A percentile compares a stretch with the other conserved stretches of the same genome.
phyloP scores from a whole-genome alignment of 2,113 vertebrate species.

The Anas platyrhynchos region DNA sequence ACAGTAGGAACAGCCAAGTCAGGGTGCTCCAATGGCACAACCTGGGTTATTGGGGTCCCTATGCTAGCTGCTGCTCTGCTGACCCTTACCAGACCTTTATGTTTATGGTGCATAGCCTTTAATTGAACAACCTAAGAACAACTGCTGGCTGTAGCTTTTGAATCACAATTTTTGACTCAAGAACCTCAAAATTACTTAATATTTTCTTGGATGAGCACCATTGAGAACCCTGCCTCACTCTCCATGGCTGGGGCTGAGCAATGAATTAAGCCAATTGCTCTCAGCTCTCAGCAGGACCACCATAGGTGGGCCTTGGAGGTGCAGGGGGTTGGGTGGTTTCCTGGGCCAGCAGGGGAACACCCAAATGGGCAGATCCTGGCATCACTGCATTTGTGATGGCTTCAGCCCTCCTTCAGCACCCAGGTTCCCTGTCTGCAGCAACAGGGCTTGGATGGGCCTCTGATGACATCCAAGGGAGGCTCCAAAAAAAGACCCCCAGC shows the following conservation, averaged over 20 bases:
- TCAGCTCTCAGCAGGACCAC: neutral
- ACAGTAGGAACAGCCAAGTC: neutral
- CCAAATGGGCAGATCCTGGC: neutral
- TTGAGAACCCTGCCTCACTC: neutral
- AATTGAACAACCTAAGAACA: neutral
- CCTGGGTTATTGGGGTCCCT: neutral
- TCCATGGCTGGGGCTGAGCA: neutral
- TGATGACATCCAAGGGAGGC: fast-evolving
- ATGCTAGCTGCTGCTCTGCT: neutral
- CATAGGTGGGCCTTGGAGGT: neutral
- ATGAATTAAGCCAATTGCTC: neutral
- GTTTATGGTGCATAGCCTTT: neutral
- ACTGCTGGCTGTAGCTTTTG: neutral
- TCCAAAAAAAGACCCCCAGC: neutral
- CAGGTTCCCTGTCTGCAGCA: fast-evolving
- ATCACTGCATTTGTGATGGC: fast-evolving
- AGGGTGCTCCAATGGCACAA: neutral
- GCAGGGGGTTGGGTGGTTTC: fast-evolving
- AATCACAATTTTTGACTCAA: neutral
- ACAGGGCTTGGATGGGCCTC: neutral
- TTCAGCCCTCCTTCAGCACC: neutral
- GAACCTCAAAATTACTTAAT: neutral
- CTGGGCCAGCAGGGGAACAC: fast-evolving
- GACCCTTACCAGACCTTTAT: neutral
- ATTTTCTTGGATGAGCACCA: neutral